Conservation (phyloP, 2,888 invertebrate species). For the Nowickia ferox region DNA sequence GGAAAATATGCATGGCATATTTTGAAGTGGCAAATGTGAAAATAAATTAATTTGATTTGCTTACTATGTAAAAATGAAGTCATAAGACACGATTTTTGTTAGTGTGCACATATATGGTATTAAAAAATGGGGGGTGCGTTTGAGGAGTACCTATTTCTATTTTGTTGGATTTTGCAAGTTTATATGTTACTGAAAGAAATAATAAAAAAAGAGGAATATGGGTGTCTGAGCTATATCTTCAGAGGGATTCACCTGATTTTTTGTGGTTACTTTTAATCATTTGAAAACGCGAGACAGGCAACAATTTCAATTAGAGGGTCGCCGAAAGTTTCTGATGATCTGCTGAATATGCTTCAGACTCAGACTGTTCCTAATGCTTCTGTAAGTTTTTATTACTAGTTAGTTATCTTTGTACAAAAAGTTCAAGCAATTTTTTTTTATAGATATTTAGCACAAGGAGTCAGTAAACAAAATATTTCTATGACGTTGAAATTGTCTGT, state of each 20-base stretch:
- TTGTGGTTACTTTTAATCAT: neutral
- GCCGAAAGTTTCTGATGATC: neutral
- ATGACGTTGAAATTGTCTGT: neutral
- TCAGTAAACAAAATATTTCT: neutral
- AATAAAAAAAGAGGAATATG: neutral
- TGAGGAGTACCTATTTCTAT: no score
- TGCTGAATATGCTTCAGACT: neutral
- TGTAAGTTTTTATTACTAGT: neutral
- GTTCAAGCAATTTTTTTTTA: neutral
- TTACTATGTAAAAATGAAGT: neutral
- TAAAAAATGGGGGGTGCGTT: no score
- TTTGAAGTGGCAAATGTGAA: neutral
- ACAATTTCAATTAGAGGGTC: constrained; percentile 8
- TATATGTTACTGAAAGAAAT: no score
- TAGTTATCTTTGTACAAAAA: neutral
- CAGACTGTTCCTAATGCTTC: neutral
- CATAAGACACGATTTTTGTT: neutral
- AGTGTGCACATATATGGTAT: no score
- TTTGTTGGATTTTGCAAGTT: no score
- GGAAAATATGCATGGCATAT: neutral
- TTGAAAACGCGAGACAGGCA: neutral
- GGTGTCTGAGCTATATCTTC: neutral
- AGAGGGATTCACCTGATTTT: neutral
- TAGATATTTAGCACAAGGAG: constrained; percentile 29
- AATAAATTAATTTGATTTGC: neutral